phyloP scores from a whole-genome alignment of 1,140 invertebrate genomes.

The Lordiphosa clarofinis region DNA sequence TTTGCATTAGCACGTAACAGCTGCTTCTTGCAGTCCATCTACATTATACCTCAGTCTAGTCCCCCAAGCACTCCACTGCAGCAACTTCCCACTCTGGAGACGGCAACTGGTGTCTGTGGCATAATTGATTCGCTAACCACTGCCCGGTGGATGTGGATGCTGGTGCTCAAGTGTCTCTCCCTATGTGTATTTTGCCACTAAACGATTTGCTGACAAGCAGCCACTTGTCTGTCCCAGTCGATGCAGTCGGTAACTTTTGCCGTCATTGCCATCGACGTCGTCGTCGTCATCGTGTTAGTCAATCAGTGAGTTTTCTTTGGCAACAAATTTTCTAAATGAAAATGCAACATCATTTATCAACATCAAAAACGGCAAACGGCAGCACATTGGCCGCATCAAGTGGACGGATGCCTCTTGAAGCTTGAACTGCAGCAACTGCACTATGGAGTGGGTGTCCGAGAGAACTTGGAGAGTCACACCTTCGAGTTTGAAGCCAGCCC shows the following conservation, averaged over 20 bases:
- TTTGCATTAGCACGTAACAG: conserved; percentile 59
- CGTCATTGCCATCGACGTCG: conserved; percentile 28
- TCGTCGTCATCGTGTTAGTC: conserved; percentile 59
- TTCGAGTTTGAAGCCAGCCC: conserved; percentile 39
- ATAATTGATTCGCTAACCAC: conserved; percentile 70
- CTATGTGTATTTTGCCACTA: conserved; percentile 59
- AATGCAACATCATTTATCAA: conserved; percentile 77
- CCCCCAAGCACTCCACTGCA: conserved; percentile 22
- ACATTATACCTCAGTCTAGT: conserved; percentile 2
- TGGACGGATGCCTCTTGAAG: conserved; percentile 34
- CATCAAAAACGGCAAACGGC: conserved; percentile 67
- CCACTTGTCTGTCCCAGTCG: conserved; percentile 44
- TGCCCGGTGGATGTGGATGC: conserved; percentile 23
- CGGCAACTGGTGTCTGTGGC: conserved; percentile 70
- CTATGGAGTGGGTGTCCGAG: conserved; percentile 23
- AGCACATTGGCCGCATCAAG: conserved; percentile 56
- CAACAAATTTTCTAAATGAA: conserved; percentile 75
- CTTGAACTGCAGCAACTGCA: conserved; percentile 29
- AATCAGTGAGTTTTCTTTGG: conserved; percentile 74
- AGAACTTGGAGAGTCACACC: conserved; percentile 22
- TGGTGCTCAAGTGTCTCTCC: conserved; percentile 17
- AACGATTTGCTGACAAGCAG: conserved; percentile 75
- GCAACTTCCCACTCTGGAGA: conserved; percentile 10
- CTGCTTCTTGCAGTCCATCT: conserved; percentile 30
- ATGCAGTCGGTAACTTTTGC: conserved; percentile 27